Percentiles rank a stretch among this genome's conserved stretches.
Evolutionary conservation across 2,888 invertebrate genomes (phyloP).

Genomic region (Drosophila bunnanda): DNA sequence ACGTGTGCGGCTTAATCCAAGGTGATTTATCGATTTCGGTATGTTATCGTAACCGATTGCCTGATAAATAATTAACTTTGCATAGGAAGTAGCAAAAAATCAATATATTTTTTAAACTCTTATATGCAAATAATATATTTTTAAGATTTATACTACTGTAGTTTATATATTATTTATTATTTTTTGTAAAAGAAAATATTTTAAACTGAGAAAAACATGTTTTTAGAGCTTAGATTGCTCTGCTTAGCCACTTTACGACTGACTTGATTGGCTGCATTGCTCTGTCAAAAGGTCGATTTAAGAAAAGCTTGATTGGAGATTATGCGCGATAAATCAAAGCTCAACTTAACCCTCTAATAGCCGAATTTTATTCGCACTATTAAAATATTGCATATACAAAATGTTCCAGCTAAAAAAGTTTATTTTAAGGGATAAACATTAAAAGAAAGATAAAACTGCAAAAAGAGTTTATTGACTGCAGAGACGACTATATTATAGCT

Average conservation of each 20-base stretch:
- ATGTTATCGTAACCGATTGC: not conserved
- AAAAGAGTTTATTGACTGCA: no score
- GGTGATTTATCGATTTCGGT: not conserved
- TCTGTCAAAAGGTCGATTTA: constrained; percentile 41
- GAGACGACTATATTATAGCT: no score
- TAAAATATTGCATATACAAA: not conserved
- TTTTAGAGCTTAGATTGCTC: not conserved
- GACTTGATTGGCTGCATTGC: constrained; percentile 26
- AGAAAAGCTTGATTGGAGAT: constrained; percentile 21
- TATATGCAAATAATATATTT: not conserved
- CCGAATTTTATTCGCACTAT: not conserved
- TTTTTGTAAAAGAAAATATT: not conserved
- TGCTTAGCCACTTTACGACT: constrained; percentile 15
- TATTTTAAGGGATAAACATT: no score
- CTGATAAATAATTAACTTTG: no score
- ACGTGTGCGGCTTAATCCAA: not conserved
- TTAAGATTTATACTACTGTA: not conserved
- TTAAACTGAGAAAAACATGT: not conserved
- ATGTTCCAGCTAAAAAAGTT: no score
- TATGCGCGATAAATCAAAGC: constrained; percentile 23
- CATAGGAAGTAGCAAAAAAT: no score
- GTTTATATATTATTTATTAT: no score
- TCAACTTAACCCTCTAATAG: constrained; percentile 13
- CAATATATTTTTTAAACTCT: no score
- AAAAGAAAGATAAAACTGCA: no score